Percentiles rank a stretch among this genome's conserved stretches.
Conservation (phyloP, 1,140 invertebrate species). For the Drosophila pruinosa region DNA sequence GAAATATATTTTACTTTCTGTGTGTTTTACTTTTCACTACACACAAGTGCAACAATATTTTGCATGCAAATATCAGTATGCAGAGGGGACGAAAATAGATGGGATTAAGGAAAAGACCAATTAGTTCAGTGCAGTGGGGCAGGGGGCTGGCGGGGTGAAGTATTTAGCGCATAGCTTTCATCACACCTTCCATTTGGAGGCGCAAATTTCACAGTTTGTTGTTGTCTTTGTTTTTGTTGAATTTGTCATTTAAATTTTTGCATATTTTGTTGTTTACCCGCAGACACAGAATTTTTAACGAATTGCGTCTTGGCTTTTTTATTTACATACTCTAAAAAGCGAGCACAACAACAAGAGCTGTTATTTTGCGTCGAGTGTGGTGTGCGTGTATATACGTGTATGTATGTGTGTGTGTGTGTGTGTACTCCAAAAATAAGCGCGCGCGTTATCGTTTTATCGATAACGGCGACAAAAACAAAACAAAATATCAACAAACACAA, state of each 20-base stretch:
- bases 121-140: background rate
- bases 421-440: constrained; percentile 42
- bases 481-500: constrained; percentile 28
- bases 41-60: constrained; percentile 35
- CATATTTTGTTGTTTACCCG: constrained; percentile 48
- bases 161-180: background rate
- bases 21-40: constrained; percentile 29
- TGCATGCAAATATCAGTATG: constrained; percentile 24
- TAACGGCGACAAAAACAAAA: constrained; percentile 66
- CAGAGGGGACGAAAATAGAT: background rate
- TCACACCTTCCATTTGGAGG: constrained; percentile 1
- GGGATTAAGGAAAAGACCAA: background rate
- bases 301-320: constrained; percentile 70
- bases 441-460: constrained; percentile 65
- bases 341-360: constrained; percentile 35
- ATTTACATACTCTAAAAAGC: constrained; percentile 50
- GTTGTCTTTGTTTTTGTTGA: constrained; percentile 3
- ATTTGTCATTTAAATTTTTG: constrained; percentile 37
- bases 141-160: no score
- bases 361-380: no score
- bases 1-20: constrained; percentile 55
- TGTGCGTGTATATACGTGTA: background rate
- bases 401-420: background rate
- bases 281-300: constrained; percentile 10
- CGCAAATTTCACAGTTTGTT: constrained; percentile 11